A percentile compares a stretch with the other conserved stretches of the same genome.
phyloP scores from a whole-genome alignment of 1,140 invertebrate genomes.

The Tribolium castaneum region DNA sequence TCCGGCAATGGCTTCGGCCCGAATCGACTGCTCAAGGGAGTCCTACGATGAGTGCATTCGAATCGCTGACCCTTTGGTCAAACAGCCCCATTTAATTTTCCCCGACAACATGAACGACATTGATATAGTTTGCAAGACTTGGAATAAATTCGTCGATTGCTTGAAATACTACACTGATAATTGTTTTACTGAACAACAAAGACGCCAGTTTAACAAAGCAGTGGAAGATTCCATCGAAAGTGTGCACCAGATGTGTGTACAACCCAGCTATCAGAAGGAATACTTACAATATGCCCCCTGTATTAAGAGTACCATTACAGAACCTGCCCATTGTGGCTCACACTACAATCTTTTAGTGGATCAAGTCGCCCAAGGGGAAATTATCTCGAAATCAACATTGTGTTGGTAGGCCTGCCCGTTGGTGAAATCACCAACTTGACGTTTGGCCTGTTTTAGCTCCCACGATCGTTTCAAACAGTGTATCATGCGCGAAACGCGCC shows the following conservation, averaged over 20 bases:
- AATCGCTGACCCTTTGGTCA: slow-evolving; percentile 70
- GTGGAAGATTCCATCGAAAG: slow-evolving; percentile 70
- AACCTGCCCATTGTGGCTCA: slow-evolving; percentile 68
- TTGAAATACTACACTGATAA: slow-evolving; percentile 69
- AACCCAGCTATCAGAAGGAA: slow-evolving; percentile 69
- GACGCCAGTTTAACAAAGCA: slow-evolving; percentile 69
- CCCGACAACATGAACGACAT: slow-evolving; percentile 72
- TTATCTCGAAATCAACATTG: slow-evolving; percentile 68
- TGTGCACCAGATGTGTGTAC: slow-evolving; percentile 71
- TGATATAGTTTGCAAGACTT: slow-evolving; percentile 70
- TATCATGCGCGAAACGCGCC: slow-evolving; percentile 67
- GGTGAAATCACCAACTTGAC: no score
- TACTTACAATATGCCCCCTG: slow-evolving; percentile 71
- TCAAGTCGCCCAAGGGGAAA: slow-evolving; percentile 68
- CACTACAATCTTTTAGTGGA: slow-evolving; percentile 70
- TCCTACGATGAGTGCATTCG: slow-evolving; percentile 68
- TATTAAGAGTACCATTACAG: slow-evolving; percentile 70
- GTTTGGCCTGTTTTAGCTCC: slow-evolving; percentile 61
- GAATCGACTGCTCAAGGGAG: slow-evolving; percentile 64
- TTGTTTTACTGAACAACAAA: slow-evolving; percentile 68
- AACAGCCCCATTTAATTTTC: slow-evolving; percentile 70
- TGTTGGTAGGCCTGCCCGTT: slow-evolving; percentile 67
- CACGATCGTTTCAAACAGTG: slow-evolving; percentile 71
- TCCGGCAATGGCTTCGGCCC: slow-evolving; percentile 10
- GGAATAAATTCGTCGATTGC: slow-evolving; percentile 71